phyloP scores from a whole-genome alignment of 2,797 vertebrate species.

The Sternarchorhynchus goeldii region DNA sequence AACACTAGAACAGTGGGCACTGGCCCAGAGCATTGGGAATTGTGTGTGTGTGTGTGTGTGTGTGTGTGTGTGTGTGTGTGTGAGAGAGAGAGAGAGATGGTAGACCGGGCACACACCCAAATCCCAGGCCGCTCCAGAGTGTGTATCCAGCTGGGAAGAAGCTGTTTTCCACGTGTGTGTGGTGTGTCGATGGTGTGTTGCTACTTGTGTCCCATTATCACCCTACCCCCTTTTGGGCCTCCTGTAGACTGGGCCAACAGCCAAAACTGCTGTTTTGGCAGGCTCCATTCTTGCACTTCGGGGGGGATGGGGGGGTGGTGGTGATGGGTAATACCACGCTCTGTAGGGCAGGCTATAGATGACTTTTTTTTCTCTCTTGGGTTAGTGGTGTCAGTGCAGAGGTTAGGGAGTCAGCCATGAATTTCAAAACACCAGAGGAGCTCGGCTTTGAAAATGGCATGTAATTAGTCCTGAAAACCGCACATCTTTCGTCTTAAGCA shows the following conservation, averaged over 20 bases:
- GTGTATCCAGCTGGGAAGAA: constrained; percentile 77
- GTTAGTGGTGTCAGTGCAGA: not conserved
- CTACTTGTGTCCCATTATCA: constrained; percentile 80
- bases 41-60: constrained; percentile 39
- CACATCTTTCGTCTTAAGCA: not conserved
- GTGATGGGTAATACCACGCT: constrained; percentile 1
- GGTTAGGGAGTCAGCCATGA: not conserved
- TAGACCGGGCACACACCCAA: constrained; percentile 60
- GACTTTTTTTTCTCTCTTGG: not conserved
- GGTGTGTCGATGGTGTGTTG: constrained; percentile 73
- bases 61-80: constrained; percentile 39
- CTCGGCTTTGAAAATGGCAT: constrained; percentile 1
- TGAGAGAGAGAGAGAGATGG: not conserved
- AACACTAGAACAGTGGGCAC: constrained; percentile 66
- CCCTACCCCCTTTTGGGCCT: constrained; percentile 60
- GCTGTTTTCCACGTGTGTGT: constrained; percentile 78
- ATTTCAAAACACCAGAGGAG: constrained; percentile 14
- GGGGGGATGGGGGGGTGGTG: constrained; percentile 34
- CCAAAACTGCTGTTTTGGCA: constrained; percentile 72
- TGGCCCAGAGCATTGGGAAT: constrained; percentile 70
- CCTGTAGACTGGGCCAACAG: constrained; percentile 72
- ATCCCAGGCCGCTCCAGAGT: constrained; percentile 41
- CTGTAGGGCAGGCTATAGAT: not conserved
- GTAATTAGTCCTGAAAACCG: constrained; percentile 11
- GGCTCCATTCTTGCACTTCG: constrained; percentile 57